These are phyloP conservation scores for Neuroterus valhalla DNA, from an alignment of 1,140 invertebrate genomes.

Conservation along the genomic window DNA sequence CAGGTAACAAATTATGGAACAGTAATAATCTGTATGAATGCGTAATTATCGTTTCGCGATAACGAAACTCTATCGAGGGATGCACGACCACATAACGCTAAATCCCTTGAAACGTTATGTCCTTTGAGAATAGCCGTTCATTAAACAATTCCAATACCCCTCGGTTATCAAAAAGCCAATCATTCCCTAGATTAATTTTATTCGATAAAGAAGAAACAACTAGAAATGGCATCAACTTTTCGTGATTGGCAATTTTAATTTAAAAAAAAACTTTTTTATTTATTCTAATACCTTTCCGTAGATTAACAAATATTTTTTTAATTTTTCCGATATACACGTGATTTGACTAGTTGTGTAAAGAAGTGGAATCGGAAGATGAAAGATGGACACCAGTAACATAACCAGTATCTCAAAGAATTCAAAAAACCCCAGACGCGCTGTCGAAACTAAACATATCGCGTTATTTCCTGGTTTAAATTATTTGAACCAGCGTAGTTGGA, in stretches of 20 bases:
- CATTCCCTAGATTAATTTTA: conserved; percentile 47
- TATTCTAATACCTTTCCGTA: conserved; percentile 30
- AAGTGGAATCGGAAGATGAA: conserved; percentile 9
- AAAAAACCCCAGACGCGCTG: conserved; percentile 7
- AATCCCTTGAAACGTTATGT: not conserved
- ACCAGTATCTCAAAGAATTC: conserved; percentile 37
- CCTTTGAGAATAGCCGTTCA: not conserved
- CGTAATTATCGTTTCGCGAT: conserved; percentile 15
- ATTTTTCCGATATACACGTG: conserved; percentile 42
- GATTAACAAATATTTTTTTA: conserved; percentile 36
- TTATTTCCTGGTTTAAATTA: conserved; percentile 41
- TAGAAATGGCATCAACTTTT: conserved; percentile 32
- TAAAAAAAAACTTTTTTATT: conserved; percentile 42
- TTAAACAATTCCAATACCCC: conserved; percentile 39
- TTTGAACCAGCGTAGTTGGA: not conserved
- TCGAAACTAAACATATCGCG: conserved; percentile 33
- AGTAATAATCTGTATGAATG: conserved; percentile 34
- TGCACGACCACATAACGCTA: conserved; percentile 28
- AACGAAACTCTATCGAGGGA: conserved; percentile 26
- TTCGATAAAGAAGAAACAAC: conserved; percentile 39
- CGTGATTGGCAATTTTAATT: conserved; percentile 28
- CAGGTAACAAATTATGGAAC: not conserved
- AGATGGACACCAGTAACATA: conserved; percentile 26
- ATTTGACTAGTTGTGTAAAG: conserved; percentile 48
- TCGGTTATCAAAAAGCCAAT: conserved; percentile 41